Conservation (phyloP, 2,888 invertebrate genomes). For the Altica lythri region DNA sequence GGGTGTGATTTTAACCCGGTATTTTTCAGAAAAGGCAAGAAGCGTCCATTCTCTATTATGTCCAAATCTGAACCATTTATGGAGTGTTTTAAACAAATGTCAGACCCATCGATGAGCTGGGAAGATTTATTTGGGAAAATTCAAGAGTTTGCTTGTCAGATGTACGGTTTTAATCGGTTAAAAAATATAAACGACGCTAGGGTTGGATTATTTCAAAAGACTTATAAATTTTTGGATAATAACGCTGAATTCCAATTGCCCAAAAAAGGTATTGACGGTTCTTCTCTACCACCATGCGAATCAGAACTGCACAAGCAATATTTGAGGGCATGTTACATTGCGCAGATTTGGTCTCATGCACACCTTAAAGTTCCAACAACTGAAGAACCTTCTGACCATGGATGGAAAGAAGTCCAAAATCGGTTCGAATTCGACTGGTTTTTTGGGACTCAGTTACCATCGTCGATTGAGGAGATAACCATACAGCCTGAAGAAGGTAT, state of each 20-base stretch:
- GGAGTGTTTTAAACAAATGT: neutral
- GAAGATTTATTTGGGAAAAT: neutral
- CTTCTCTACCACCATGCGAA: slow-evolving; percentile 2
- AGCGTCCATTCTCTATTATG: neutral
- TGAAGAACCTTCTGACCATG: neutral
- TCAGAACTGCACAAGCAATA: slow-evolving; percentile 7
- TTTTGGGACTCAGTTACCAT: slow-evolving; percentile 9
- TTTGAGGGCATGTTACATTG: slow-evolving; percentile 5
- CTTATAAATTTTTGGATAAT: slow-evolving; percentile 7
- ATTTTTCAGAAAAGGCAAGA: slow-evolving; percentile 2
- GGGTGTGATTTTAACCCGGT: slow-evolving; percentile 22
- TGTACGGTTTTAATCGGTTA: slow-evolving; percentile 11
- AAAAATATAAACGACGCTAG: slow-evolving; percentile 3
- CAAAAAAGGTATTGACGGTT: slow-evolving; percentile 1
- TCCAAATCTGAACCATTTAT: neutral
- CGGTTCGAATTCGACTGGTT: slow-evolving; percentile 7
- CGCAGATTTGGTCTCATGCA: slow-evolving; percentile 9
- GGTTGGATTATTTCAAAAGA: neutral
- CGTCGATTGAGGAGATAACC: too few relatives aligned
- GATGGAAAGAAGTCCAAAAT: slow-evolving; percentile 9
- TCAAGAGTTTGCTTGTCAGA: slow-evolving; percentile 4
- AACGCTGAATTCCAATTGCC: neutral
- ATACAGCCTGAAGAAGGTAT: too few relatives aligned
- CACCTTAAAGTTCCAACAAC: neutral
- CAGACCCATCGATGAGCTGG: neutral